Evolutionary conservation across 2,888 invertebrate species (phyloP), one percentile per base, ranked within the genome.

Genomic region (Trissoscelio sp.): DNA sequence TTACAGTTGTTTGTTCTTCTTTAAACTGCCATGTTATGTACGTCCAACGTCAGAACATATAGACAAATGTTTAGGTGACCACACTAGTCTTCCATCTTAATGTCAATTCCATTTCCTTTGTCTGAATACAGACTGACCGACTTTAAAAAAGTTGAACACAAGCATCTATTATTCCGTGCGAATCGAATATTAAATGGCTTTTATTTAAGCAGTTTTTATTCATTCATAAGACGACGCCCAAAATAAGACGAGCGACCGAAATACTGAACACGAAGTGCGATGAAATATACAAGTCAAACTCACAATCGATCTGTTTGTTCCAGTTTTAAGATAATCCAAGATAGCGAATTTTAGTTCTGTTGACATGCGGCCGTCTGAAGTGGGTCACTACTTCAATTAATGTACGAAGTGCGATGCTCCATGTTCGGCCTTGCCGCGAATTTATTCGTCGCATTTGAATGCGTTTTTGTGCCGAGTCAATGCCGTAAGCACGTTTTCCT

Each of bases 331-430:
- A 78, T 70, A 48, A 77, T 69, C 69, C 42, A 31, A 53, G 55
- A 70, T 70, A 62, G 69, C 64, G 20, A 55, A 62, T 64, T 78
- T 78, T 78, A 62, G 78, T 48, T 70, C 44, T 60, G 70, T 78
- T 78, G 70, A 64, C 70, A 64, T 37, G 69, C 39, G 46, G 48
- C 22, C 12, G 6, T 6, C 31, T 51, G 51, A 77, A 78, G 70
- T 78, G 70, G 78, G 78, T 78, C 78, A 78, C 20, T 72, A 66
- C 57, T 64, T 64, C 28, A 72, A 57, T 78, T 78, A 72, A 70
- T 46, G 39, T 70, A 64, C 55, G 70, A 78, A 78, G 78, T 70
- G 64, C 48, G 64, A 78, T 72, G 70, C 58, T 66, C 78, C 42
- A 57, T 55, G 58, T 58, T 77, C 24, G 70, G 64, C 70, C 70